Evolutionary conservation across 2,888 invertebrate species (phyloP).

Genomic region (Maniola hyperantus): DNA sequence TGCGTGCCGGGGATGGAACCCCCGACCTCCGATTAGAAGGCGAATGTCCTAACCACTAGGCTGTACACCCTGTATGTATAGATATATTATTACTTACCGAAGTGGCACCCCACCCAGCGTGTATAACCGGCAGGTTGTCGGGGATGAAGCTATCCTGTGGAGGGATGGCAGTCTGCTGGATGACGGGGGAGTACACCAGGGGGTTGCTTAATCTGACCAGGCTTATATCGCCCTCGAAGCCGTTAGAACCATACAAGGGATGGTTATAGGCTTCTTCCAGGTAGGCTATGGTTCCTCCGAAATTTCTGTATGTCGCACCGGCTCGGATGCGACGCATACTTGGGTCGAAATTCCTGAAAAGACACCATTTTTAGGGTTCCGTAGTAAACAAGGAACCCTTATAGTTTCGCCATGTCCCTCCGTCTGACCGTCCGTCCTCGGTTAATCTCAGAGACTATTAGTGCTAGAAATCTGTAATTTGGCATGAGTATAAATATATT

Average conservation of each 20-base stretch:
- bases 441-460: no score
- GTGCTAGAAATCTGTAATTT: no score
- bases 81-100: neutral
- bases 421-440: no score
- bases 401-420: no score
- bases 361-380: neutral
- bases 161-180: neutral
- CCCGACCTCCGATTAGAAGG: no score
- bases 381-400: no score
- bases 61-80: no score
- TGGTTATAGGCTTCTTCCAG: neutral
- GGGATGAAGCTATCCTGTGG: neutral
- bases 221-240: neutral
- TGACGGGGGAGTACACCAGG: neutral
- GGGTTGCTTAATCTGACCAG: neutral
- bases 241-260: neutral
- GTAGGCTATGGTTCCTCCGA: neutral
- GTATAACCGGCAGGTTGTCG: neutral
- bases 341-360: slow-evolving; percentile 20
- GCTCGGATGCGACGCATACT: neutral
- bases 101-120: slow-evolving; percentile 9
- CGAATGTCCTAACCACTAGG: no score
- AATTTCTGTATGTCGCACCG: neutral
- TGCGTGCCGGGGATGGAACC: no score
- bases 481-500: no score